Evolutionary conservation across 2,113 vertebrate species (phyloP).

Genomic region (Glaucomys volans): DNA sequence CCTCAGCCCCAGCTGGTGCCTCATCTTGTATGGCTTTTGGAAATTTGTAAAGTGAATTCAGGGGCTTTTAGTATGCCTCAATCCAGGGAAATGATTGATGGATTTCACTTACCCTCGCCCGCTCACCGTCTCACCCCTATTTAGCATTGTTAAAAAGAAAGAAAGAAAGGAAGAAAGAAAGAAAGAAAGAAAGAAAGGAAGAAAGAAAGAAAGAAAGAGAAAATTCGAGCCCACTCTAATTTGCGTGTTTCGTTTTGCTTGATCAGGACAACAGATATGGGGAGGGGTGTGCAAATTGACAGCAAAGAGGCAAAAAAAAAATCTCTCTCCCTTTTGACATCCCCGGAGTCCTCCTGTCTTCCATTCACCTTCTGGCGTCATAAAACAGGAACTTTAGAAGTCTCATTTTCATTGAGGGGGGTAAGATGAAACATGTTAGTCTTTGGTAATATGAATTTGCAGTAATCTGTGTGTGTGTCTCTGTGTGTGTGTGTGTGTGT

Average conservation of each 20-base stretch:
- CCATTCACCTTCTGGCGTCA: constrained; percentile 55
- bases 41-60: not conserved
- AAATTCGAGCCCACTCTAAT: not conserved
- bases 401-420: constrained; percentile 53
- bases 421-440: not conserved
- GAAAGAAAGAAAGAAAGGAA: not conserved
- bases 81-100: not conserved
- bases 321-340: not conserved
- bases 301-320: not conserved
- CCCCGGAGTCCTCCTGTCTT: not conserved
- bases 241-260: not conserved
- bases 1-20: constrained; percentile 1
- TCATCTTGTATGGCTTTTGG: not conserved
- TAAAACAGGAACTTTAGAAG: constrained; percentile 76
- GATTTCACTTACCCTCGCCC: not conserved
- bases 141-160: not conserved
- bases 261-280: not conserved
- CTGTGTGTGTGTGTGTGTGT: not conserved
- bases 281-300: not conserved
- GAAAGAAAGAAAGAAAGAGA: not conserved
- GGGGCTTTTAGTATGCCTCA: not conserved
- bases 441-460: not conserved
- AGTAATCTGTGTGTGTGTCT: not conserved
- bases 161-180: not conserved
- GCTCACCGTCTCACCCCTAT: not conserved